Percentiles rank a stretch among this genome's conserved stretches.
phyloP scores from a whole-genome alignment of 2,113 vertebrate species.

The Salvelinus sp. region DNA sequence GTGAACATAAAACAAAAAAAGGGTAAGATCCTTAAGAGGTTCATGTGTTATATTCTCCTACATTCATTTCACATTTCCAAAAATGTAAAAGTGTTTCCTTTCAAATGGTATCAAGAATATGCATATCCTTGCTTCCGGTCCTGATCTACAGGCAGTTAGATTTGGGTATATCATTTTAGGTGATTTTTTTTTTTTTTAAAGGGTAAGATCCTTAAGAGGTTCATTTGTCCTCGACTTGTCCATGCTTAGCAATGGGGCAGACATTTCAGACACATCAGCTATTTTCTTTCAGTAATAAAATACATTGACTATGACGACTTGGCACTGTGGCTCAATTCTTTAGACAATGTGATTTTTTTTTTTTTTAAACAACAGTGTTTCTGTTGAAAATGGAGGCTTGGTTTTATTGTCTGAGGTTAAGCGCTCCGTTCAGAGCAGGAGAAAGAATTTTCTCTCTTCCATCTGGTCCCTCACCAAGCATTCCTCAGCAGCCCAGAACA shows the following conservation, averaged over 20 bases:
- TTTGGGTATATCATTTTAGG: too few relatives aligned
- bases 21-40: too few relatives aligned
- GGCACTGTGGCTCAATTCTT: slow-evolving; percentile 33
- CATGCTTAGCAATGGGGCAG: too few relatives aligned
- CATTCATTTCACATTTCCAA: too few relatives aligned
- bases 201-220: not conserved
- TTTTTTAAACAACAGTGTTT: slow-evolving; percentile 18
- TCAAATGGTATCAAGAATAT: too few relatives aligned
- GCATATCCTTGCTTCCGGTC: too few relatives aligned
- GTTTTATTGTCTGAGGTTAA: slow-evolving; percentile 68
- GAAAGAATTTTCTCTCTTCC: slow-evolving; percentile 73
- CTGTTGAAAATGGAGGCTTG: slow-evolving; percentile 50
- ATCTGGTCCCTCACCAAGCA: slow-evolving; percentile 76
- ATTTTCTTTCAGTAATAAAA: not conserved
- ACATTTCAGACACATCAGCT: not conserved
- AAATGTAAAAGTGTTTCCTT: too few relatives aligned
- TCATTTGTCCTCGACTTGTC: too few relatives aligned
- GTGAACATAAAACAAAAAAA: too few relatives aligned
- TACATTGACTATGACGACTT: not conserved
- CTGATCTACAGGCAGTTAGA: too few relatives aligned
- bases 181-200: too few relatives aligned
- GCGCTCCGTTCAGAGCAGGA: slow-evolving; percentile 64
- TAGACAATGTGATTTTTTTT: slow-evolving; percentile 25
- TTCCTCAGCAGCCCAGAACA: slow-evolving; percentile 77
- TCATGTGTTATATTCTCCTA: too few relatives aligned